Percentiles rank a stretch among this genome's conserved stretches.
phyloP scores from a whole-genome alignment of 2,113 vertebrate species.

The Seriola rivoliana region DNA sequence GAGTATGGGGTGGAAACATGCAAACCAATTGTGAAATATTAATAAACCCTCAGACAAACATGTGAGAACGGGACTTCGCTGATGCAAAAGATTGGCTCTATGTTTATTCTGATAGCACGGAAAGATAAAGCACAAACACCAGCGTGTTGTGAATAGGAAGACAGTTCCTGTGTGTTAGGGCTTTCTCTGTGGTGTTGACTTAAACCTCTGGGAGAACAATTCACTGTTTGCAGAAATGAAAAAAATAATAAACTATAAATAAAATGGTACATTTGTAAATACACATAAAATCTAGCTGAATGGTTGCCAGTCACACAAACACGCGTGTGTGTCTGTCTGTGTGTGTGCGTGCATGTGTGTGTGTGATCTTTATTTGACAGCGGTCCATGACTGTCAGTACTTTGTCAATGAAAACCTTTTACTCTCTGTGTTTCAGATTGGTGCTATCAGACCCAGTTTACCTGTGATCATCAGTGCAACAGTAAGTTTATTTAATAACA shows the following conservation, averaged over 20 bases:
- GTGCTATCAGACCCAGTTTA: constrained; percentile 84
- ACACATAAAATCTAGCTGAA: constrained; percentile 8
- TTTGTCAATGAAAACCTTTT: not conserved
- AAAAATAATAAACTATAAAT: constrained; percentile 41
- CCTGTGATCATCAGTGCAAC: constrained; percentile 76
- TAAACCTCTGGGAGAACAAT: constrained; percentile 67
- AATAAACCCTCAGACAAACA: constrained; percentile 69
- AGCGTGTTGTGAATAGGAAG: constrained; percentile 62
- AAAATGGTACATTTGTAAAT: constrained; percentile 38
- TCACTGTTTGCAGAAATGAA: constrained; percentile 46
- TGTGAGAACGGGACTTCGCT: constrained; percentile 50
- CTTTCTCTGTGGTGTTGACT: constrained; percentile 51
- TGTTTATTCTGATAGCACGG: constrained; percentile 68
- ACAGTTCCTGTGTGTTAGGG: constrained; percentile 64
- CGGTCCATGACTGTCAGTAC: accelerated
- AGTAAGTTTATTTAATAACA: constrained; percentile 63
- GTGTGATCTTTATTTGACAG: not conserved
- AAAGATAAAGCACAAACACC: constrained; percentile 58
- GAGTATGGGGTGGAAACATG: constrained; percentile 55
- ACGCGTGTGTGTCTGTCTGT: not conserved
- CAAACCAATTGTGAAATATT: constrained; percentile 78
- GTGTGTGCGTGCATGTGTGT: too few relatives aligned
- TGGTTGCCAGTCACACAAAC: not conserved
- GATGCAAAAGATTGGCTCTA: constrained; percentile 48
- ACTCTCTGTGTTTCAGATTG: constrained; percentile 75